Evolutionary conservation across 2,113 vertebrate genomes (phyloP), one percentile per base, ranked within the genome.

Genomic region (Chlorodrepanis virens): DNA sequence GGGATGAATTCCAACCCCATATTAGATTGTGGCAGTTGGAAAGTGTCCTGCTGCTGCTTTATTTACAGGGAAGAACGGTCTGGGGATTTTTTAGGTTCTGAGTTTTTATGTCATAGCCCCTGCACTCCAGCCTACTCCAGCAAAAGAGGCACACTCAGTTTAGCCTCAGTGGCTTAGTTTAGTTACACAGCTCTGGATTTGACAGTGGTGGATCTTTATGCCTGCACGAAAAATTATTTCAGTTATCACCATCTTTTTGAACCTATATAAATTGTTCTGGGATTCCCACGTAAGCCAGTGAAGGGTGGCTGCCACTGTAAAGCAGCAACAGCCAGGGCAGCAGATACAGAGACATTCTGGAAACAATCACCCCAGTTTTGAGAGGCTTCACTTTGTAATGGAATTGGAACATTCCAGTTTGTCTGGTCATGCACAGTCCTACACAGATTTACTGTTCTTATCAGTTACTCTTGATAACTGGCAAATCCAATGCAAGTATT

Each of bases 321-420:
- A 44, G 69, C 83, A 64, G 64, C 3, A 3, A 40, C 10, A 56
- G n/a, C 52, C 77, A 15, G 57, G 29, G n/a, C 33, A 72, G 44
- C 6, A 2, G 0, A 0, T 24, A 23, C 35, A 59, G 27, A 47
- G 31, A 25, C 1, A 1, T 18, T 68, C 50, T 92, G 60, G 33
- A 50, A 89, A 44, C 33, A 49, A 6, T 11, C 2, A 8, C 39
- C 39, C 39, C 10, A 3, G 23, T 21, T 33, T 12, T 35, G n/a
- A 56, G 25, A 12, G 6, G 11, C 49, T 78, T 89, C 61, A 11
- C 6, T 57, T 75, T 3, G 0, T 16, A 37, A 49, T 39, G 33
- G 40, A 54, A 40, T 47, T 63, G 23, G 56, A 63, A n/a, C 28
- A 4, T 16, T 53, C 45, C 39, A 22, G 7, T 83, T 76, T n/a